Percentiles rank a stretch among this genome's conserved stretches.
These are phyloP conservation scores for Melanostoma mellinum DNA, from an alignment of 2,888 invertebrate genomes.

Conservation along the genomic window DNA sequence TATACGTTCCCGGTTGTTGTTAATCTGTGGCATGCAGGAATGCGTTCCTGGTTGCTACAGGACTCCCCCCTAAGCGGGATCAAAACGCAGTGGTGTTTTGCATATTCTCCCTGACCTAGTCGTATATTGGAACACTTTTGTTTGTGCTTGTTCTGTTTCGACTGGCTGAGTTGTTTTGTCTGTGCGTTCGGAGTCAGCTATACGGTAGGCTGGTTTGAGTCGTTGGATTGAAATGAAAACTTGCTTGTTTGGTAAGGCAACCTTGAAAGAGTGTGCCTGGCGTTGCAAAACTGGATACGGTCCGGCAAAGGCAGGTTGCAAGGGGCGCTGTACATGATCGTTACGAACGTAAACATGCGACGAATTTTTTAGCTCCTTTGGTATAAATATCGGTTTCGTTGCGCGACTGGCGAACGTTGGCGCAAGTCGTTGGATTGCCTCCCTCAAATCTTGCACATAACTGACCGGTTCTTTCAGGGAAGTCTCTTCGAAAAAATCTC, in stretches of 20 bases:
- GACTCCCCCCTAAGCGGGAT: conserved; percentile 10
- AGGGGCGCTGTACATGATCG: conserved; percentile 25
- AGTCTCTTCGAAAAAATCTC: conserved; percentile 9
- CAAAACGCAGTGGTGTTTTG: conserved; percentile 19
- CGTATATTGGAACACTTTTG: background rate
- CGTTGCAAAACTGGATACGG: conserved; percentile 21
- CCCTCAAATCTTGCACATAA: conserved; percentile 17
- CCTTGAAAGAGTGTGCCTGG: conserved; percentile 14
- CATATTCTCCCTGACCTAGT: conserved; percentile 20
- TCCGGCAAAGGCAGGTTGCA: conserved; percentile 21
- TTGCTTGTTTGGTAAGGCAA: conserved; percentile 15
- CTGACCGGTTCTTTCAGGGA: conserved; percentile 2
- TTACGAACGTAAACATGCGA: conserved; percentile 26
- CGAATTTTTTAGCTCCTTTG: conserved; percentile 13
- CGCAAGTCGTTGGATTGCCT: conserved; percentile 2
- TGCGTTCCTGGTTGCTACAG: background rate
- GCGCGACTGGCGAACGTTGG: conserved; percentile 10
- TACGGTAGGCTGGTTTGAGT: conserved; percentile 29
- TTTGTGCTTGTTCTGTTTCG: background rate
- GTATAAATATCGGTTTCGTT: conserved; percentile 19
- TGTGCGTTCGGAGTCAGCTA: background rate
- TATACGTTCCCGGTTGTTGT: too few species aligned
- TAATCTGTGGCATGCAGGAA: too few species aligned
- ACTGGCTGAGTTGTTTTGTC: conserved; percentile 1
- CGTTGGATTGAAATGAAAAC: conserved; percentile 19